A percentile compares a stretch with the other conserved stretches of the same genome.
Conservation (phyloP, 2,888 invertebrate species). For the Eugnorisma glareosa region DNA sequence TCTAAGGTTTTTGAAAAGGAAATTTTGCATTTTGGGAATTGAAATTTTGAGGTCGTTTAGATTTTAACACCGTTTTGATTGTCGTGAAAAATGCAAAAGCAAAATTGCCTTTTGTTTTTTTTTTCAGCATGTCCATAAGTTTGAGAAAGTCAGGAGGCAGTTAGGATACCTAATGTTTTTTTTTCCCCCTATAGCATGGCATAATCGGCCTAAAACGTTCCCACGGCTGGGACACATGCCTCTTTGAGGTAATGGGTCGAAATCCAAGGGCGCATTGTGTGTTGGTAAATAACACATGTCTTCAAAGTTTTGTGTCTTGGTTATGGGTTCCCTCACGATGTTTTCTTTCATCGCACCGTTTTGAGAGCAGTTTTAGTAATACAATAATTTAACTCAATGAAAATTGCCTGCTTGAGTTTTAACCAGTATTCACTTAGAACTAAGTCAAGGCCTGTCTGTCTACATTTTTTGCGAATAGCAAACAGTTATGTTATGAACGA, state of each 20-base stretch:
- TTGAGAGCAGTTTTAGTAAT: neutral
- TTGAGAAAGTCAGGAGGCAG: neutral
- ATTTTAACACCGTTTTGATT: neutral
- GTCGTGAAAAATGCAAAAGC: constrained; percentile 49
- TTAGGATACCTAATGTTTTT: neutral
- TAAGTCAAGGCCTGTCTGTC: neutral
- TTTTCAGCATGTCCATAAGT: neutral
- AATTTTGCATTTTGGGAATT: constrained; percentile 35
- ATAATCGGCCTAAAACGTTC: neutral
- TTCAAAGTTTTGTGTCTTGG: neutral
- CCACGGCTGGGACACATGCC: too few species aligned
- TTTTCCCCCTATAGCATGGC: neutral
- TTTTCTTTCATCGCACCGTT: neutral
- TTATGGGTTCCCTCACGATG: neutral
- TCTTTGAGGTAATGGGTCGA: neutral
- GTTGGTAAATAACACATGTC: neutral
- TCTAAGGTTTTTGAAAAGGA: constrained; percentile 44
- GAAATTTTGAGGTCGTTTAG: neutral
- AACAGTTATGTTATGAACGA: constrained; percentile 37
- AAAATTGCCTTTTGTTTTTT: constrained; percentile 49
- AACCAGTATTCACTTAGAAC: neutral
- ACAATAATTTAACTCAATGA: neutral
- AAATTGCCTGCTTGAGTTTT: neutral
- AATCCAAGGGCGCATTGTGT: neutral
- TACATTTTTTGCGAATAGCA: neutral